Evolutionary conservation across 2,797 vertebrate species (phyloP), one percentile per base, ranked within the genome.

Genomic region (Macropus fuliginosus): DNA sequence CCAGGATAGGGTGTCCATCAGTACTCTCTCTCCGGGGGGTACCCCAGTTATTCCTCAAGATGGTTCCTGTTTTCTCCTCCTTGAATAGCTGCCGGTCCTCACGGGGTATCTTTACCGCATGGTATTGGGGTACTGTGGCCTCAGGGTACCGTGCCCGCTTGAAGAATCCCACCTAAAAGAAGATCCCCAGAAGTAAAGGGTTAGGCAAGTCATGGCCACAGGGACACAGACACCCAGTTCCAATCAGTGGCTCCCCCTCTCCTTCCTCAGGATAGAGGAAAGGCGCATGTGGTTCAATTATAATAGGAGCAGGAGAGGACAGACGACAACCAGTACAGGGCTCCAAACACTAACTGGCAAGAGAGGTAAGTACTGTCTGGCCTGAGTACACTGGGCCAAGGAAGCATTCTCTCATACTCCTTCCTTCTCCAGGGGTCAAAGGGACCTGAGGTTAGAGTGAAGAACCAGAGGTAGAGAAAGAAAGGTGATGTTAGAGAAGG

Each of bases 161-260:
- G 98, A 99, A 99, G 98, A 99, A 99, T 74, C 99, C 99, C 98
- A 99, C 98, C 99, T 99, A 96, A 34, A 52, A 96, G n/a, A 92
- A 96, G 40, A 94, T 40, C 54, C 66, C 56, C 91, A 93, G 55
- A 94, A 13, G 16, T 94, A 55, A 54, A 89, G 12, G 62, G 81
- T 4, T 34, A 50, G 27, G 3, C 29, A 66, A 81, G 16, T 92
- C 56, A 89, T 54, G 40, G 16, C 0, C 0, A 52, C 54, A 28
- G 12, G 21, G 55, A 62, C 55, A 34, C 0, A 94, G 56, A 94
- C 11, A 50, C 54, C 54, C 90, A 50, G 87, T n/a, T 27, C 66
- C 55, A 91, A 56, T 4, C 50, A 31, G 56, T 27, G 18, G 55
- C 87, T 12, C 46, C 34, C 91, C 90, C 56, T 95, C 66, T 52